Evolutionary conservation across 2,113 vertebrate genomes (phyloP), one percentile per base, ranked within the genome.

Genomic region (Leiothrix lutea): DNA sequence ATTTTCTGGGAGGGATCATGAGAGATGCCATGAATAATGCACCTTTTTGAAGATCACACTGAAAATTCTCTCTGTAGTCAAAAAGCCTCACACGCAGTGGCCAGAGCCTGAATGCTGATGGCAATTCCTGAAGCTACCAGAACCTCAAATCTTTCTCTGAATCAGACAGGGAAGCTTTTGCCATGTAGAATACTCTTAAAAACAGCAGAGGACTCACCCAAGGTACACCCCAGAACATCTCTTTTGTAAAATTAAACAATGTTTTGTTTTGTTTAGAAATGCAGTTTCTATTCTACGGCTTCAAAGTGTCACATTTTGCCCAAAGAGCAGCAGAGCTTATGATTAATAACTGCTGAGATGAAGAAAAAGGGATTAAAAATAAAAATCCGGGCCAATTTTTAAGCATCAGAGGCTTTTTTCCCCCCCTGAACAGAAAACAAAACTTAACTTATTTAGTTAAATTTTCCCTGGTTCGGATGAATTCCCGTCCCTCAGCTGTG

Each of bases 401-500:
- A 70, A 89, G 72, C 9, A 1, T 66, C 65, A 64, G 42, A 93
- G 33, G 14, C 11, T 36, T 36, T 60, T 62, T 35, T 35, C 19
- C 1, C 2, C 40, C n/a, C 22, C 24, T 12, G 26, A 94, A 71
- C 1, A 14, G 60, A 81, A 95, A 94, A 66, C 53, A 89, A 95
- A 95, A 73, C 5, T 38, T 35, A 29, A 92, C 64, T 84, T 62
- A 77, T 33, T 86, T n/a, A 70, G 64, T 88, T 80, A 56, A 65
- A 54, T 53, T 95, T 90, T 97, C 88, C 90, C 85, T 93, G 75
- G 88, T 91, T 87, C 36, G 4, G 66, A 91, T 60, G 22, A 72
- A 73, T 90, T 60, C 62, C 73, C 0, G 1, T 72, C 42, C 62
- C 84, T 94, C 61, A 61, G 77, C 88, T 90, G 78, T 91, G 93